Evolutionary conservation across 2,888 invertebrate species (phyloP).

Genomic region (Rotaria sp.): DNA sequence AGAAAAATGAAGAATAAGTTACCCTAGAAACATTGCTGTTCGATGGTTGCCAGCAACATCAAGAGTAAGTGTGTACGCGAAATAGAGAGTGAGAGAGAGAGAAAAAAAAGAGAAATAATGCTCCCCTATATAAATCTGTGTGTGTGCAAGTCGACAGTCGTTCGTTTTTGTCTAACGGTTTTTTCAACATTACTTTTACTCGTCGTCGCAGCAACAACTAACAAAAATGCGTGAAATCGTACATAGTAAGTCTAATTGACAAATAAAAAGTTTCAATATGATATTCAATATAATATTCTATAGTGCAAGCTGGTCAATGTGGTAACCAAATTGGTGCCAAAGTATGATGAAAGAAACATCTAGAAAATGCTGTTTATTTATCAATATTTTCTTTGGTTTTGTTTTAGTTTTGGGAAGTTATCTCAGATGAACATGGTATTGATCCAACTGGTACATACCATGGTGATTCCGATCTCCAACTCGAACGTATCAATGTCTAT

Average conservation of each 20-base stretch:
- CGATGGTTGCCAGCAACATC: background rate
- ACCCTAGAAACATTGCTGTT: background rate
- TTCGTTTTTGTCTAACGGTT: background rate
- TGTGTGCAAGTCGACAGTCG: background rate
- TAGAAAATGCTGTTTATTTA: background rate
- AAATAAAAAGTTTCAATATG: background rate
- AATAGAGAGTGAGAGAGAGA: background rate
- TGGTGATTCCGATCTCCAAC: conserved; percentile 47
- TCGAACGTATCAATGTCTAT: conserved; percentile 65
- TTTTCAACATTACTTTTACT: background rate
- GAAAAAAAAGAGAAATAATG: background rate
- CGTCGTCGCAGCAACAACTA: background rate
- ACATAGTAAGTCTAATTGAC: background rate
- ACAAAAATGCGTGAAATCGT: conserved; percentile 11
- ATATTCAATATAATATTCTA: background rate
- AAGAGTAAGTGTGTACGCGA: background rate
- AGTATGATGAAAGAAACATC: background rate
- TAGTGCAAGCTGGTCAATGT: conserved; percentile 41
- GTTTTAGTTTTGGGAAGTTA: conserved; percentile 50
- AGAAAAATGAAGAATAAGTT: background rate
- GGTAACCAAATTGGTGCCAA: conserved; percentile 41
- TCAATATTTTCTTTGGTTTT: background rate
- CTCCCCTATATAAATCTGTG: conserved; percentile 1
- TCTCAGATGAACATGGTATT: conserved; percentile 52
- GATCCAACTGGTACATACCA: conserved; percentile 50